Base-by-base conservation (phyloP, 2,113 vertebrate genomes). In the Cranoglanis bouderius region DNA sequence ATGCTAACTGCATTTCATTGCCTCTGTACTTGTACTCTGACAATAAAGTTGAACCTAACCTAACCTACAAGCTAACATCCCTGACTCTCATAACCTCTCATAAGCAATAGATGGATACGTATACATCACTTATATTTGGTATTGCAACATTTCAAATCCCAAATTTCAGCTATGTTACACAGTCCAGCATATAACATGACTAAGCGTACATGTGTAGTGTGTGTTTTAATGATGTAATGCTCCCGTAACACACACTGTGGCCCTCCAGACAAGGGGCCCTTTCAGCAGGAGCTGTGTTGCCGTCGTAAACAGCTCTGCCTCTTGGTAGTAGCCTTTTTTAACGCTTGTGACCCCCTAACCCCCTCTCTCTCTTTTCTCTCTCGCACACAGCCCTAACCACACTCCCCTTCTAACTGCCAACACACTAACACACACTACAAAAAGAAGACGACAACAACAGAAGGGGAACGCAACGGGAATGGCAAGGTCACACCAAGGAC, bases 281-380 rank as follows among this genome's bases (percentile, higher is more conserved):
- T 89, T 90, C 80, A 90, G 81, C 85, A 87, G 38, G 51, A 61
- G 43, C 72, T 53, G 61, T 89, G 82, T 65, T 57, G 43, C 55
- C 77, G 29, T 65, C 46, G 35, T 90, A 82, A 88, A 91, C 89
- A 87, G 81, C 53, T n/a, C 12, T 86, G 67, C 70, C 65, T 78
- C 87, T 74, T 82, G 29, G 59, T 61, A 57, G 35, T 88, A 88
- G 63, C 81, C 57, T 61, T 84, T 55, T 84, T 82, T 84, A 83
- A 55, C 29, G 5, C 55, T 59, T 85, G 75, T 35, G 46, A 82
- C 85, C 84, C 87, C 77, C 32, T 78, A 85, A 70, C 82, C 80
- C 38, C 12, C 49, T 19, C 24, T 38, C 82, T 29, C 78, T 18
- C 7, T 46, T 51, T 61, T 65, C 61, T 29, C 49, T 32, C 55